These are phyloP conservation scores for Pseudopleuronectes americanus DNA, from an alignment of 2,797 vertebrate species.

Conservation along the genomic window DNA sequence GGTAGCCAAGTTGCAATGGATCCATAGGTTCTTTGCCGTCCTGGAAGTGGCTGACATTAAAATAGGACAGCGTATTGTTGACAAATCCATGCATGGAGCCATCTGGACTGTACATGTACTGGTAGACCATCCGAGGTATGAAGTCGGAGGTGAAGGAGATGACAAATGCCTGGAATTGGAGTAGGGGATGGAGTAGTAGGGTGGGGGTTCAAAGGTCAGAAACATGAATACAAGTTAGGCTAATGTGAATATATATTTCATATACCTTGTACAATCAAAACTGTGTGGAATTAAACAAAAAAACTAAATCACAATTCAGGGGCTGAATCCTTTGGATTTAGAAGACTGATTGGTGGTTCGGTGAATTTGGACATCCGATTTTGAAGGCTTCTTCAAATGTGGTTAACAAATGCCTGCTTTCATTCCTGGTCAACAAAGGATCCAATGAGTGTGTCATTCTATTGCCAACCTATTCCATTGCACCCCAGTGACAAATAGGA, in stretches of 20 bases:
- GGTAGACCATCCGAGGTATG: conserved; percentile 98
- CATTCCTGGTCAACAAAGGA: no score
- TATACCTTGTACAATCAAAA: not conserved
- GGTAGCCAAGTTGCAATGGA: conserved; percentile 86
- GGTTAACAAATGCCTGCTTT: no score
- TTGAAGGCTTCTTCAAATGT: no score
- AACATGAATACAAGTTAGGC: conserved; percentile 29
- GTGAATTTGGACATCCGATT: no score
- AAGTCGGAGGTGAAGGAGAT: conserved; percentile 99
- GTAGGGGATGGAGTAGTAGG: conserved; percentile 3
- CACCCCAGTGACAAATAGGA: no score
- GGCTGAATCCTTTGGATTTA: no score
- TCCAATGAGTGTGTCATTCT: no score
- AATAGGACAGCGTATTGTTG: conserved; percentile 96
- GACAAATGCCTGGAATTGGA: conserved; percentile 90
- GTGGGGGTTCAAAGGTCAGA: conserved; percentile 15
- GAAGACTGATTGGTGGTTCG: no score
- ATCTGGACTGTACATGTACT: conserved; percentile 96
- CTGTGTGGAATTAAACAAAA: no score
- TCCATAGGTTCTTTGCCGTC: conserved; percentile 89
- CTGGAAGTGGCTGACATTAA: conserved; percentile 97
- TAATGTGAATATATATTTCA: conserved; percentile 7
- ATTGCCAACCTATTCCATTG: no score
- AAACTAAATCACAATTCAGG: no score
- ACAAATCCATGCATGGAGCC: conserved; percentile 98